These are phyloP conservation scores for Caenorhabditis sp. DNA, from an alignment of 2,888 invertebrate species.

Conservation along the genomic window DNA sequence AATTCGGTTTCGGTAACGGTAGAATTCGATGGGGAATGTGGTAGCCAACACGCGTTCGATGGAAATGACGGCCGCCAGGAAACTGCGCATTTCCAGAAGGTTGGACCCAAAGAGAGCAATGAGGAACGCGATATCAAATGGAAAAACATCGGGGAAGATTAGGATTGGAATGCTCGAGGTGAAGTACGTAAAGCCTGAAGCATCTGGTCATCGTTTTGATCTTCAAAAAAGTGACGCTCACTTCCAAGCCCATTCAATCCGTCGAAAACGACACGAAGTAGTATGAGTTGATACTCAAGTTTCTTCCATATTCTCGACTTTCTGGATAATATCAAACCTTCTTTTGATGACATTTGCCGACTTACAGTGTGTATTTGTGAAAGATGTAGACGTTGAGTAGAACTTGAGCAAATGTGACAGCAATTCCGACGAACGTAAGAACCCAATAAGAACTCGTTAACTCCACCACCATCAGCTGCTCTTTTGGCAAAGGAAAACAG, in stretches of 20 bases:
- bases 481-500: neutral
- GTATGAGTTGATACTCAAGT: conserved; percentile 28
- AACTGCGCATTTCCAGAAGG: conserved; percentile 32
- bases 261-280: conserved; percentile 20
- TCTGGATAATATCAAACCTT: neutral
- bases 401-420: neutral
- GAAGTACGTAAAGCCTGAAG: conserved; percentile 2
- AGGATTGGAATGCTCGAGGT: conserved; percentile 11
- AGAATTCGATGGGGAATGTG: conserved; percentile 11
- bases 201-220: neutral
- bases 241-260: conserved; percentile 15
- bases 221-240: neutral
- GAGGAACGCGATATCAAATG: conserved; percentile 24
- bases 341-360: neutral
- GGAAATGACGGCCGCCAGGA: conserved; percentile 31
- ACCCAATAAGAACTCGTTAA: conserved; percentile 9
- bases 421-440: conserved; percentile 4
- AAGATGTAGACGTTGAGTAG: conserved; percentile 2
- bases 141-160: conserved; percentile 4
- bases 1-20: conserved; percentile 6
- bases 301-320: conserved; percentile 19
- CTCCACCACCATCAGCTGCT: neutral
- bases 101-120: conserved; percentile 6
- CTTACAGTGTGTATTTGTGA: conserved; percentile 12
- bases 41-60: conserved; percentile 22